Percentiles rank a stretch among this genome's conserved stretches.
Evolutionary conservation across 2,113 vertebrate species (phyloP).

Genomic region (Zingel zingel): DNA sequence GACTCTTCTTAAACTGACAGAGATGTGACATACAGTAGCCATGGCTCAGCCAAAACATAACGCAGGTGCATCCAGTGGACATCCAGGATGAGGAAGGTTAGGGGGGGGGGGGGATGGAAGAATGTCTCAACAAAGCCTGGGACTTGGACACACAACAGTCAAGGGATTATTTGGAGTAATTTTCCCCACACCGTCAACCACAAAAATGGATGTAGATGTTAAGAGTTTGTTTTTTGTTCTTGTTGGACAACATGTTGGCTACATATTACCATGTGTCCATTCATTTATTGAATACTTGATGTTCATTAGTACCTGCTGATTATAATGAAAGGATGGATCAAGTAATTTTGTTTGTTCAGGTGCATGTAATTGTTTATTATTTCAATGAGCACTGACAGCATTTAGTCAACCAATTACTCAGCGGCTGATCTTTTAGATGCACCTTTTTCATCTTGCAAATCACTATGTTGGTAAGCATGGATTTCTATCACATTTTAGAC

Average conservation of each 20-base stretch:
- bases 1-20: too few species aligned
- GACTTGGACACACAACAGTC: too few species aligned
- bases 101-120: too few species aligned
- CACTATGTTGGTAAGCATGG: background rate
- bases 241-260: background rate
- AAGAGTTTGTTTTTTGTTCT: background rate
- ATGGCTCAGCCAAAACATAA: too few species aligned
- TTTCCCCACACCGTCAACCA: too few species aligned
- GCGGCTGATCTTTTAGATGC: background rate
- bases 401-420: conserved; percentile 21
- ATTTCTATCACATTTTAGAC: background rate
- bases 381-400: conserved; percentile 14
- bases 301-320: background rate
- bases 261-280: background rate
- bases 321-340: background rate
- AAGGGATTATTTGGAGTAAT: too few species aligned
- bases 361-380: background rate
- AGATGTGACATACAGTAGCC: too few species aligned
- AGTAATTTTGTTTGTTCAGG: rapidly evolving
- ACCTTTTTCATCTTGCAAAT: conserved; percentile 13
- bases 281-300: background rate
- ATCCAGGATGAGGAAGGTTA: too few species aligned
- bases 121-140: too few species aligned
- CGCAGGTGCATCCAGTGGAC: too few species aligned
- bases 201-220: too few species aligned